These are phyloP conservation scores for Hecatera dysodea DNA, from an alignment of 2,888 invertebrate species.

Conservation along the genomic window DNA sequence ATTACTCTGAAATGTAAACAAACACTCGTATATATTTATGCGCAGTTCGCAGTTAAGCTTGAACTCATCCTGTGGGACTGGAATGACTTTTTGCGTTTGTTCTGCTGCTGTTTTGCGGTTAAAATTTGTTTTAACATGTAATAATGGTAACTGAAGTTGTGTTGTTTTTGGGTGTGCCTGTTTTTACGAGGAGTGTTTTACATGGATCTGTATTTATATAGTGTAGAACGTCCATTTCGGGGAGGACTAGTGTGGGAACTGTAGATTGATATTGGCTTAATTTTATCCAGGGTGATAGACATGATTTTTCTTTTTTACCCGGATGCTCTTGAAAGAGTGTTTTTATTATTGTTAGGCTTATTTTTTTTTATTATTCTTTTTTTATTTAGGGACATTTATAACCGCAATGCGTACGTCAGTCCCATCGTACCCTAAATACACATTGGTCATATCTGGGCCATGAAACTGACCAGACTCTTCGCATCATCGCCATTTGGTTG, in stretches of 20 bases:
- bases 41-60: constrained; percentile 44
- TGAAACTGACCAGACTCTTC: too few relatives aligned
- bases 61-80: constrained; percentile 47
- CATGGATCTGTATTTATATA: background rate
- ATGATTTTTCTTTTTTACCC: background rate
- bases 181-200: constrained; percentile 20
- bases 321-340: too few relatives aligned
- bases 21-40: constrained; percentile 56
- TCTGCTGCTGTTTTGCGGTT: constrained; percentile 41
- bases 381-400: too few relatives aligned
- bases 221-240: background rate
- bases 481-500: too few relatives aligned
- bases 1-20: constrained; percentile 35
- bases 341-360: too few relatives aligned
- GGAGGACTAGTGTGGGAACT: background rate
- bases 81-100: constrained; percentile 57
- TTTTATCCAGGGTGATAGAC: background rate
- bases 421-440: too few relatives aligned
- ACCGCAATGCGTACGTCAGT: too few relatives aligned
- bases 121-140: constrained; percentile 54
- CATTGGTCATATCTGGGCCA: too few relatives aligned
- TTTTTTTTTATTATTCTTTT: too few relatives aligned
- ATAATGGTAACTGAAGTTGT: constrained; percentile 50
- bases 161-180: constrained; percentile 11
- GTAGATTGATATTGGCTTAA: background rate